Conservation (phyloP, 2,888 invertebrate species). For the Lutraria lutraria region DNA sequence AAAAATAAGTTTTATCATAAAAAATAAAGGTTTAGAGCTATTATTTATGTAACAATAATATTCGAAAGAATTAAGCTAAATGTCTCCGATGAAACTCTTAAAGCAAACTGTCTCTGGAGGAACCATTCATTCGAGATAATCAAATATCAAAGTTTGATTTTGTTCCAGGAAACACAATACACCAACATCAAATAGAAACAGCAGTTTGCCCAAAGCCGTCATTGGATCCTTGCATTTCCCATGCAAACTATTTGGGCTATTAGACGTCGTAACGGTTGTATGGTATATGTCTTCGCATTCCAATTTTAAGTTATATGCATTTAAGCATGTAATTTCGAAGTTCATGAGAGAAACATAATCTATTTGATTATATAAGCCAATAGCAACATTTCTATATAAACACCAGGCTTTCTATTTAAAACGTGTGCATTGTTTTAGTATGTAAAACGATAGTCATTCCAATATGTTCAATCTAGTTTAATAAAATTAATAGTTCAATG, state of each 20-base stretch:
- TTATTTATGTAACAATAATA: neutral
- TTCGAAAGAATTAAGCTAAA: neutral
- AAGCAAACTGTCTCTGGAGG: neutral
- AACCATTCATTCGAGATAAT: constrained; percentile 5
- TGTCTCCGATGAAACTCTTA: neutral
- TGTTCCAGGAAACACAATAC: neutral
- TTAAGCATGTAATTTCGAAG: neutral
- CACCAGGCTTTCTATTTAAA: no score
- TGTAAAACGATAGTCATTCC: neutral
- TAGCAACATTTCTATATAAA: neutral
- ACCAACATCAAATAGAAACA: neutral
- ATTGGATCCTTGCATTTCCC: constrained; percentile 3
- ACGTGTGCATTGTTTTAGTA: neutral
- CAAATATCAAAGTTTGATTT: constrained; percentile 11
- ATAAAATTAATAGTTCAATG: neutral
- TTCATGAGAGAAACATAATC: neutral
- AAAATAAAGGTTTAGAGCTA: neutral
- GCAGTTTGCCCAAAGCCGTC: neutral
- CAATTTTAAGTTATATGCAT: neutral
- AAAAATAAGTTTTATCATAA: no score
- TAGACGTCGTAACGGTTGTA: neutral
- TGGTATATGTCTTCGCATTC: neutral
- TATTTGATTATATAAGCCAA: neutral
- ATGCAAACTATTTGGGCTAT: constrained; percentile 4
- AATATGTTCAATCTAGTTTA: neutral